These are phyloP conservation scores for Polyergus mexicanus DNA, from an alignment of 1,140 invertebrate genomes.

Conservation along the genomic window DNA sequence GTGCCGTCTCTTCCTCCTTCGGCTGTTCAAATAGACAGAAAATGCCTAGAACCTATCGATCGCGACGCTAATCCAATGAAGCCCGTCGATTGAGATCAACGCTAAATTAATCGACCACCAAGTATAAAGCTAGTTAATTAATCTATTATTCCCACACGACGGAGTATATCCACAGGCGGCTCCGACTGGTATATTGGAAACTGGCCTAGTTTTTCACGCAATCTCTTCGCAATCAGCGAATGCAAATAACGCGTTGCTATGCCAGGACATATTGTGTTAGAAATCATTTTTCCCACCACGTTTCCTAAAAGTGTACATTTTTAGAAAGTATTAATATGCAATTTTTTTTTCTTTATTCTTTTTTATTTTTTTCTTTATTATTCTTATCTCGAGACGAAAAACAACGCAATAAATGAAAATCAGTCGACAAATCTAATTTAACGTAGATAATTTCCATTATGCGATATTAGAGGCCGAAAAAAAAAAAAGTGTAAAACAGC, in stretches of 20 bases:
- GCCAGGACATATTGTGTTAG: background rate
- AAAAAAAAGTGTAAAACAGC: background rate
- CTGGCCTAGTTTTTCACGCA: background rate
- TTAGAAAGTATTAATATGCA: too few species aligned
- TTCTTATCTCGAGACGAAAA: background rate
- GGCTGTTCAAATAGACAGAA: constrained; percentile 51
- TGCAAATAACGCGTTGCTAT: constrained; percentile 10
- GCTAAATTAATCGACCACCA: constrained; percentile 40
- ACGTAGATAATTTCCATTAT: constrained; percentile 15
- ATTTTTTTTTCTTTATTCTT: too few species aligned
- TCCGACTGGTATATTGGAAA: background rate
- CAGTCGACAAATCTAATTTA: background rate
- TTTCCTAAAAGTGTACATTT: background rate
- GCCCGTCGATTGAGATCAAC: constrained; percentile 31
- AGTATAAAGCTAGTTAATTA: constrained; percentile 28
- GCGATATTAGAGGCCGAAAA: background rate
- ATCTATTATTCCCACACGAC: constrained; percentile 35
- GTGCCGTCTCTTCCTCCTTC: background rate
- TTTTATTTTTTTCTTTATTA: background rate
- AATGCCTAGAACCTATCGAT: constrained; percentile 49
- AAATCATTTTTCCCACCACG: background rate
- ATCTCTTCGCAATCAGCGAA: constrained; percentile 12
- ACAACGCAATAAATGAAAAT: background rate
- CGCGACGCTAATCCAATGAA: constrained; percentile 8
- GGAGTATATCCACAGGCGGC: background rate